Conservation (phyloP, 2,888 invertebrate species). For the Osmoderma eremita region DNA sequence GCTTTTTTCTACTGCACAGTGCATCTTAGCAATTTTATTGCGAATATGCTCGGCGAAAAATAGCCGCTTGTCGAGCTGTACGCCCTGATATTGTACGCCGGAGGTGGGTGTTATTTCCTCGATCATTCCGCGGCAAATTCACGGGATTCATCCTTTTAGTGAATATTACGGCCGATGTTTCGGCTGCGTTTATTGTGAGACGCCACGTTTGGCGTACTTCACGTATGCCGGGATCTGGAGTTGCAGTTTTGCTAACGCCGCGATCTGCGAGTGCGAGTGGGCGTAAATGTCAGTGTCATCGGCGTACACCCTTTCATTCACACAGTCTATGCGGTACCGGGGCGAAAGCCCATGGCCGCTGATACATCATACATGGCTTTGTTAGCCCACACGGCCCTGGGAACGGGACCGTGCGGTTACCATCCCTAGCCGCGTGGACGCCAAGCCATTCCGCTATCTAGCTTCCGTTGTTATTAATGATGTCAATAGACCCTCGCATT, state of each 20-base stretch:
- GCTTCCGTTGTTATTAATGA: too few species aligned
- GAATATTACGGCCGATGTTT: background rate
- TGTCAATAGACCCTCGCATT: too few species aligned
- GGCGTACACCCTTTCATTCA: background rate
- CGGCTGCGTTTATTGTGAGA: background rate
- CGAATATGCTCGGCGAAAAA: too few species aligned
- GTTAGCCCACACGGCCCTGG: too few species aligned
- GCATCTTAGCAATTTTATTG: too few species aligned
- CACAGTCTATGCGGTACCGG: background rate
- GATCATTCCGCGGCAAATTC: background rate
- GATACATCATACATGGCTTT: background rate
- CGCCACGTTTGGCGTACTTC: background rate
- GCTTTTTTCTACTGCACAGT: too few species aligned
- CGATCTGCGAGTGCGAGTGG: background rate
- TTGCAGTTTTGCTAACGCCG: background rate
- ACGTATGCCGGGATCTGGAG: background rate
- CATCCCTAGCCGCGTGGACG: too few species aligned
- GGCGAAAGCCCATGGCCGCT: conserved; percentile 9
- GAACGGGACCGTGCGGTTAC: too few species aligned
- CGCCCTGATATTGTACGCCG: background rate
- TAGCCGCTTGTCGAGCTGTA: too few species aligned
- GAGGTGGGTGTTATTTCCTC: too few species aligned
- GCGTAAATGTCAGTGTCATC: background rate
- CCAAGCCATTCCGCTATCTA: too few species aligned
- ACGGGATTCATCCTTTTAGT: background rate